phyloP scores from a whole-genome alignment of 2,888 invertebrate genomes.

The Molorchus minor region DNA sequence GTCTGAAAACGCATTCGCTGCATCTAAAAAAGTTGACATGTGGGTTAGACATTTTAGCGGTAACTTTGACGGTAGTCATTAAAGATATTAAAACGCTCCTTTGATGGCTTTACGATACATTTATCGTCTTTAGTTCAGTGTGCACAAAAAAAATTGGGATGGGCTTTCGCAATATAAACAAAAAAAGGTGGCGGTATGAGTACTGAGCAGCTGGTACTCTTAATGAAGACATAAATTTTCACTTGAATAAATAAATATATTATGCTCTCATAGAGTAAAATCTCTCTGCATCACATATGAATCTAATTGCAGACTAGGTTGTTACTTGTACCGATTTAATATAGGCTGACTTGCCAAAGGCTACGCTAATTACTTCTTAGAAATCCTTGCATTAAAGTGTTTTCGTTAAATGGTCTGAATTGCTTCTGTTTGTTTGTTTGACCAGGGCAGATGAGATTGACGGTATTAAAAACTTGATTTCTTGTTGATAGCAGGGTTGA shows the following conservation, averaged over 20 bases:
- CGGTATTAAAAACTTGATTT: too few species aligned
- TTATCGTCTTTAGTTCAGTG: conserved; percentile 14
- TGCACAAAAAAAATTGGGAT: conserved; percentile 9
- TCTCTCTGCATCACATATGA: too few species aligned
- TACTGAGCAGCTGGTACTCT: neutral
- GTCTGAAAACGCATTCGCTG: conserved; percentile 15
- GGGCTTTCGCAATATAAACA: neutral
- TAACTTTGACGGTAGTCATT: conserved; percentile 36
- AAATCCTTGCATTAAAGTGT: too few species aligned
- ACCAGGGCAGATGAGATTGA: too few species aligned
- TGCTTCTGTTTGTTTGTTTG: too few species aligned
- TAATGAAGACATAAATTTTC: neutral
- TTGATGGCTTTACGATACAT: conserved; percentile 27
- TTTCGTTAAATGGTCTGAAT: too few species aligned
- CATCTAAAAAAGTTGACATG: conserved; percentile 26
- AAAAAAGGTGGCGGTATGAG: neutral
- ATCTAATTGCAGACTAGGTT: too few species aligned
- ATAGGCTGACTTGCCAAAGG: too few species aligned
- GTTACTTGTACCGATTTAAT: too few species aligned
- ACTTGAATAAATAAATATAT: neutral
- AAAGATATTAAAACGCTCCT: conserved; percentile 17
- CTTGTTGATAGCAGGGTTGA: too few species aligned
- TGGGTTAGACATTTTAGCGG: conserved; percentile 35
- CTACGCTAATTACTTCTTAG: too few species aligned
- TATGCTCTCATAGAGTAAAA: too few species aligned